Evolutionary conservation across 2,113 vertebrate species (phyloP), one percentile per base, ranked within the genome.

Genomic region (Salvator merianae): DNA sequence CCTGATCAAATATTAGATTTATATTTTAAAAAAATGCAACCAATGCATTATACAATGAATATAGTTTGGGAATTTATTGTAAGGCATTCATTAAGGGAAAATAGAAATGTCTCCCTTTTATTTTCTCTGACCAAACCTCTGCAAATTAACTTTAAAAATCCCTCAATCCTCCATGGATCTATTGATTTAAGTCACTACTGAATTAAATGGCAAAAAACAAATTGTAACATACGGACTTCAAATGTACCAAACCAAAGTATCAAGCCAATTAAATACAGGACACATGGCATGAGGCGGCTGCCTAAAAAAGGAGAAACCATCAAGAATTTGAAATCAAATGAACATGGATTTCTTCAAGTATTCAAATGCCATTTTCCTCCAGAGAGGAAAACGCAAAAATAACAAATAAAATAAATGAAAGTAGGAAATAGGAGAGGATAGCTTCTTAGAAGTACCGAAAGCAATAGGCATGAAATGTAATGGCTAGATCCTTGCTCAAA

Each of bases 121-220:
- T 16, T 65, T 26, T 28, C 32, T n/a, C 32, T 13, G 82, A 76
- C 63, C 3, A 38, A 22, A 36, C 1, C 7, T 4, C 16, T 28
- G 74, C 32, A 26, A 47, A 75, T 18, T 2, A 26, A 6, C 0
- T 40, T 1, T 0, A 18, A 47, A 1, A 38, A 12, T 14, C 7
- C 7, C 30, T 47, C 18, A 18, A 55, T 9, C 55, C 55, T 16
- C 55, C 55, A 59, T 20, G 55, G 55, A 59, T 59, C 14, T 66
- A 53, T 7, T 20, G 24, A 66, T 75, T 16, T 18, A 66, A 2
- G 20, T 38, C 7, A 34, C 22, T 22, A 4, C 13, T 30, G 3
- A 22, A 62, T n/a, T 14, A 36, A 16, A 36, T 63, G 38, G 36
- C 4, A 40, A 65, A 6, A n/a, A 3, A 2, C 5, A 63, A 78